Evolutionary conservation across 2,113 vertebrate species (phyloP).

Genomic region (Gopherus evgoodei): DNA sequence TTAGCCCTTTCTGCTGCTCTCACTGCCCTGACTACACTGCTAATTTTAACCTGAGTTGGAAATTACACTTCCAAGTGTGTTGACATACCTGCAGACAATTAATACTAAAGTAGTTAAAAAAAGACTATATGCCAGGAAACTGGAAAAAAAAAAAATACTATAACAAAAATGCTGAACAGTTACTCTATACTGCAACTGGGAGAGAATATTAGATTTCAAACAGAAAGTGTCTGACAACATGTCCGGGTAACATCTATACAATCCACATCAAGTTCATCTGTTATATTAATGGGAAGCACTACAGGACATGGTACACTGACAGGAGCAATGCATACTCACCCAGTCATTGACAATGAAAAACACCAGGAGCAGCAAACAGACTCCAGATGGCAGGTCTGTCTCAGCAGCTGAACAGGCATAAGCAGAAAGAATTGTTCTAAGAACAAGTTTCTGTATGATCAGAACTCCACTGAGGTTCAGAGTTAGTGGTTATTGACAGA

Average conservation of each 20-base stretch:
- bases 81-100: neutral
- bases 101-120: neutral
- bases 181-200: neutral
- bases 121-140: neutral
- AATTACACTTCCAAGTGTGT: neutral
- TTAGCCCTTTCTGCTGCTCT: neutral
- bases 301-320: neutral
- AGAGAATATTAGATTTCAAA: neutral
- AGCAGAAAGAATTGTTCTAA: neutral
- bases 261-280: neutral
- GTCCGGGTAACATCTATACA: neutral
- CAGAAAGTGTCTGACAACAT: neutral
- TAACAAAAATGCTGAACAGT: neutral
- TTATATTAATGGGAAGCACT: neutral
- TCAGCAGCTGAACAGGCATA: neutral
- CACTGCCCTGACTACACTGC: neutral
- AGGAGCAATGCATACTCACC: neutral
- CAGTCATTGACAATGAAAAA: neutral
- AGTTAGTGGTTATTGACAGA: neutral
- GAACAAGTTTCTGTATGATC: neutral
- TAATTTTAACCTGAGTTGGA: neutral
- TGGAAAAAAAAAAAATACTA: accelerated
- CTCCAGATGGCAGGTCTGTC: neutral
- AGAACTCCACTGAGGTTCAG: neutral
- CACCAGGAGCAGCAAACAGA: neutral